Base-by-base conservation (phyloP, 1,140 invertebrate genomes). In the Batillaria attramentaria region DNA sequence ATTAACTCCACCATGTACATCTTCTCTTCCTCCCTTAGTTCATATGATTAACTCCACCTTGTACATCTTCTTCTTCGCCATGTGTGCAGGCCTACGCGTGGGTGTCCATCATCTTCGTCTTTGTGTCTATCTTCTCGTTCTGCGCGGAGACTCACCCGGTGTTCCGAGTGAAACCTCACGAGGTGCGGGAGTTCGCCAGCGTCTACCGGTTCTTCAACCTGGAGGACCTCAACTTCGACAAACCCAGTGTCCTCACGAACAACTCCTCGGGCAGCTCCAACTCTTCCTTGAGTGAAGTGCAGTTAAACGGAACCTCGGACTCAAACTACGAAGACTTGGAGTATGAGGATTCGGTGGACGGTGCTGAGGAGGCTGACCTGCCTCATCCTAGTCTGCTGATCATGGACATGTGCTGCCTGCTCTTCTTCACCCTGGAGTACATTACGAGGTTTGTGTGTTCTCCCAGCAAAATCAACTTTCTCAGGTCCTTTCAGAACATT, bases 381-480 rank as follows among this genome's bases (percentile, higher is more conserved):
- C 81, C 85, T 41, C 89, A 89, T 65, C 87, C 88, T 3, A 83
- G 82, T 5, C 74, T 89, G n/a, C 66, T 88, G 16, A 78, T 88
- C 16, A 88, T 89, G 28, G 88, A 90, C 75, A 66, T 89, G 2
- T 75, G 81, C 13, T 90, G 88, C 79, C 84, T 89, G 13, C 66
- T 84, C 16, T 90, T 88, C 82, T 90, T 90, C 78, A 86, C 83
- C 5, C 28, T 90, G n/a, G 89, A 90, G 76, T 87, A 89, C 70
- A 31, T 89, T 0, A 83, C 86, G 3, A 77, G 89, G 10, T 87
- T 89, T 37, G 39, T 86, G 8, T 88, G 88, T 65, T 85, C 87
- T 70, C 88, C 89, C n/a, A 85, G 84, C 70, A 90, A 89, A 73
- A 18, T 81, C 1, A 84, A 86, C 74, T 90, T 90, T 69, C 79